Evolutionary conservation across 2,888 invertebrate genomes (phyloP), one percentile per base, ranked within the genome.

Genomic region (Neelides folsomi): DNA sequence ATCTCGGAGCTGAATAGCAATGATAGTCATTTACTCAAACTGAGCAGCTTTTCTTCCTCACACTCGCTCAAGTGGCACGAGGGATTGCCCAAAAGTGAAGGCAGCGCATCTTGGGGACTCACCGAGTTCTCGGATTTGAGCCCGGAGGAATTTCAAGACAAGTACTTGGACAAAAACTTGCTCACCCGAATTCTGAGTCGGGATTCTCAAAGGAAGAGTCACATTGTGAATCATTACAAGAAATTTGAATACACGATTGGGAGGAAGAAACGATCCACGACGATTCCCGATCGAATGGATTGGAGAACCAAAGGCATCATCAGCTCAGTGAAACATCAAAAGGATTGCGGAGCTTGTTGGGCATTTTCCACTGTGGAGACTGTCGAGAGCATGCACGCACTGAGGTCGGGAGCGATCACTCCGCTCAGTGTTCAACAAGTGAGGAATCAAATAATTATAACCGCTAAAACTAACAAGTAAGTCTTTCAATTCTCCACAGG

Each of bases 341-440:
- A 79, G 10, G 65, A 74, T 9, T 88, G 88, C 70, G 87, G 87
- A 1, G 87, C 86, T 0, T 88, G 88, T 68, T 88, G 87, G 86
- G 87, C 87, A 0, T 86, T 86, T 70, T 83, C 85, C 67, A 79
- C 81, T 0, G 74, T 86, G 1, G 83, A 80, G 62, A 79, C 79
- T 34, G 76, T 82, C 45, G 88, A 88, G 70, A 77, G 84, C 0
- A 83, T 86, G 82, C 71, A 77, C 44, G 84, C 86, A 1, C 77
- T 85, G 16, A 75, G 76, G 63, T 78, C 74, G 46, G 79, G 79
- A 12, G 75, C 74, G 27, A 67, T 83, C 19, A 69, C 73, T 27
- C 65, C 72, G 1, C 75, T 86, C 8, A 86, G 86, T 67, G 80
- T 85, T 1, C 86, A 87, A 73, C 80, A 76, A 69, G 76, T 75